Conservation (phyloP, 2,113 vertebrate species). For the Macheiramphus alcinus region DNA sequence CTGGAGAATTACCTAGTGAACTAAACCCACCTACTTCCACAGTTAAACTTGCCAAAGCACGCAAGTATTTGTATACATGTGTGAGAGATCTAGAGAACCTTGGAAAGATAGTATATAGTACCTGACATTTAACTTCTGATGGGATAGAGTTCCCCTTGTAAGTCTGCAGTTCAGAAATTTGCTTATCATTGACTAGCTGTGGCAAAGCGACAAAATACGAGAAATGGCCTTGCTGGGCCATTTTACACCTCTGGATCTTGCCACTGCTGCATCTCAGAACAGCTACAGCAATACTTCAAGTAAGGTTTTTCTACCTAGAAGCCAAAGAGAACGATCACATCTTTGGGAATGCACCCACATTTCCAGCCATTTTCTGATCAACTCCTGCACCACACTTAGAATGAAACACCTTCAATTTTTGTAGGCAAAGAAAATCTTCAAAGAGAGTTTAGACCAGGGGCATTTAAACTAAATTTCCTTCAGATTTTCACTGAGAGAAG, state of each 20-base stretch:
- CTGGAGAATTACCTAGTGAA: not conserved
- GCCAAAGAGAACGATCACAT: not conserved
- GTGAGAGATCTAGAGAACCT: not conserved
- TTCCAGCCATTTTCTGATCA: not conserved
- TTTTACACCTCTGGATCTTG: not conserved
- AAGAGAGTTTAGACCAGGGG: not conserved
- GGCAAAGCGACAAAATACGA: fast-evolving
- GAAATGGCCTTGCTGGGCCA: not conserved
- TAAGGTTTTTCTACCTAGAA: not conserved
- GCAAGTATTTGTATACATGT: fast-evolving
- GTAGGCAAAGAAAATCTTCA: not conserved
- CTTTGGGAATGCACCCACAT: not conserved
- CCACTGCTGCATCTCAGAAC: not conserved
- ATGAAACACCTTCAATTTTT: not conserved
- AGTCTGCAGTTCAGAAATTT: not conserved
- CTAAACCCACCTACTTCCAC: not conserved
- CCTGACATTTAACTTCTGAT: not conserved
- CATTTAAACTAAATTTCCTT: not conserved
- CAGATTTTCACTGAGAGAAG: not conserved
- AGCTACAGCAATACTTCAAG: not conserved
- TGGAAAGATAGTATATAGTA: not conserved
- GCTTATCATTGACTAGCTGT: not conserved
- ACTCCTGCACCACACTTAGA: not conserved
- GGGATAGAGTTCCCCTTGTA: not conserved
- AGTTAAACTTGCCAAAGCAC: not conserved